Conservation (phyloP, 2,888 invertebrate species). For the Diploptera punctata region DNA sequence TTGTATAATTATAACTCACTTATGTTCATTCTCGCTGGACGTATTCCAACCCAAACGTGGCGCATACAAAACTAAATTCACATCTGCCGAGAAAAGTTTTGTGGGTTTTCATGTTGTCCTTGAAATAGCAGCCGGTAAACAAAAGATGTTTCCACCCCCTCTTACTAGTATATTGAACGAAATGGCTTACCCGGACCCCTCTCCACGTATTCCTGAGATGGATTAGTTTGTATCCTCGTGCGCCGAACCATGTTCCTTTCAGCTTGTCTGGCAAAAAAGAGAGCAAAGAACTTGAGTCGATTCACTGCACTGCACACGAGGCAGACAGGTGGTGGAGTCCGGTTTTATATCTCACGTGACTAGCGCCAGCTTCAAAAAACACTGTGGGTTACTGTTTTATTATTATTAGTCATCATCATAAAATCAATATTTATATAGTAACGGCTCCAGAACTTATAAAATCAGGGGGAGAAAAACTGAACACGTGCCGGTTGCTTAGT, state of each 20-base stretch:
- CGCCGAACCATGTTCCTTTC: constrained; percentile 20
- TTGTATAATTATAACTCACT: too few relatives aligned
- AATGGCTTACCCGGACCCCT: constrained; percentile 35
- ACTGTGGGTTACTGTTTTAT: too few relatives aligned
- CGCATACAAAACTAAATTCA: neutral
- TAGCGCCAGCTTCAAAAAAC: neutral
- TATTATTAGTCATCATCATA: too few relatives aligned
- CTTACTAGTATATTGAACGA: neutral
- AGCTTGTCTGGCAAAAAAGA: neutral
- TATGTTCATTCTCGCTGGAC: neutral
- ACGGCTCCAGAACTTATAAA: too few relatives aligned
- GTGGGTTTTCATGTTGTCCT: neutral
- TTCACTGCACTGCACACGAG: neutral
- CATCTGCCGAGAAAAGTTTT: too few relatives aligned
- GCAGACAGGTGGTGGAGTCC: neutral
- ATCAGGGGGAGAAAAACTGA: too few relatives aligned
- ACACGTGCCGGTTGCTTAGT: too few relatives aligned
- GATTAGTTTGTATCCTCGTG: neutral
- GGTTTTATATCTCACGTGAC: neutral
- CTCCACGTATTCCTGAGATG: constrained; percentile 21
- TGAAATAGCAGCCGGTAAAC: neutral
- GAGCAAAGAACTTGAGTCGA: constrained; percentile 10
- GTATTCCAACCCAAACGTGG: neutral
- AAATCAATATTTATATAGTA: too few relatives aligned
- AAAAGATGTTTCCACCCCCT: neutral